Evolutionary conservation across 1,140 invertebrate species (phyloP).

Genomic region (Heliothis subflexa): DNA sequence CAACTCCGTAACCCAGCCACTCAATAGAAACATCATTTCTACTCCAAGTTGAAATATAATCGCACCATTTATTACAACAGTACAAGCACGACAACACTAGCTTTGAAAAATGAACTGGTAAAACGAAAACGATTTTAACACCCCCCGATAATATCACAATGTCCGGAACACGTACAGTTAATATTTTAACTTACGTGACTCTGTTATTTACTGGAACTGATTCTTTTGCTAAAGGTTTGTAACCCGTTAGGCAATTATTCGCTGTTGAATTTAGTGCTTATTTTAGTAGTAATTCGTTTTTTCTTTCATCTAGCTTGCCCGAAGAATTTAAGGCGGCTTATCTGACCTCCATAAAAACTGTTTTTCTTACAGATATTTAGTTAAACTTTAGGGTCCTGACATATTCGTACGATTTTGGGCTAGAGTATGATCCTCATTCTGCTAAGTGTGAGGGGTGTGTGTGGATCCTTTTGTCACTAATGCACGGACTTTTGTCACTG

Average conservation of each 20-base stretch:
- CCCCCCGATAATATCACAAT: slow-evolving; percentile 40
- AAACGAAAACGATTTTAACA: slow-evolving; percentile 40
- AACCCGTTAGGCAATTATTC: background rate
- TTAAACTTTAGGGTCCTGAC: too few relatives aligned
- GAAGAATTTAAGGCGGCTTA: too few relatives aligned
- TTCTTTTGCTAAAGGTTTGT: background rate
- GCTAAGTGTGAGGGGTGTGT: too few relatives aligned
- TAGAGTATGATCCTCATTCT: too few relatives aligned
- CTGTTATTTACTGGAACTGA: slow-evolving; percentile 27
- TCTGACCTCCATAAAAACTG: too few relatives aligned
- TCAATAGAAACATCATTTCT: background rate
- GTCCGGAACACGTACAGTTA: slow-evolving; percentile 41
- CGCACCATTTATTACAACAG: background rate
- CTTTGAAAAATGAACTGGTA: slow-evolving; percentile 34
- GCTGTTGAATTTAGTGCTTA: background rate
- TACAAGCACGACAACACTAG: slow-evolving; percentile 12
- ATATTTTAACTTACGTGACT: slow-evolving; percentile 46
- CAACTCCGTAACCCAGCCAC: background rate
- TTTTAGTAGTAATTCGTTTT: background rate
- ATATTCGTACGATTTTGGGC: too few relatives aligned
- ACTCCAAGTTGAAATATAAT: slow-evolving; percentile 11
- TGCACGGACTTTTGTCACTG: too few relatives aligned
- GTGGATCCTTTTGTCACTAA: too few relatives aligned
- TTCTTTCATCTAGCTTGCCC: background rate
- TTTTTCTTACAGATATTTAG: too few relatives aligned